phyloP scores from a whole-genome alignment of 2,113 vertebrate genomes.

The western clawed frog (Xenopus tropicalis) region DNA sequence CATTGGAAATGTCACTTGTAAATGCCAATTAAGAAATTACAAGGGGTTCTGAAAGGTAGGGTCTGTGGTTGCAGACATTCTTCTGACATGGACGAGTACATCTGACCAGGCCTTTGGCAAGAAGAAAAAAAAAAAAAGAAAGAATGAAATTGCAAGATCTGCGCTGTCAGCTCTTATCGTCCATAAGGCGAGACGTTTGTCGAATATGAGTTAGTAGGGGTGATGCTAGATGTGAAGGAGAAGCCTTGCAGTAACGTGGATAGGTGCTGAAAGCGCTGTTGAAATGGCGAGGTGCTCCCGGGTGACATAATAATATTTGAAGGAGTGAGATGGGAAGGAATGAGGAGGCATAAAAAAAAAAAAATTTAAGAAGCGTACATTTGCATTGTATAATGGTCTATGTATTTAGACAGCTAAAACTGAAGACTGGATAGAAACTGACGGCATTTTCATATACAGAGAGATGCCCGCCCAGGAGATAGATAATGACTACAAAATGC shows the following conservation, averaged over 20 bases:
- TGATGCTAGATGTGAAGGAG: constrained; percentile 51
- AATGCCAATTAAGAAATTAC: constrained; percentile 87
- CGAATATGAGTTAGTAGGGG: constrained; percentile 64
- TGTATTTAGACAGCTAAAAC: constrained; percentile 24
- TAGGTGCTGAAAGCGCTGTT: constrained; percentile 50
- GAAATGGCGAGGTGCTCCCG: constrained; percentile 43
- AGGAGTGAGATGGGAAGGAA: constrained; percentile 44
- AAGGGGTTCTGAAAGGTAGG: constrained; percentile 72
- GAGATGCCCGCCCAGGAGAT: constrained; percentile 10
- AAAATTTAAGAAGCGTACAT: constrained; percentile 20
- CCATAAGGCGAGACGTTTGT: constrained; percentile 63
- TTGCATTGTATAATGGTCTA: constrained; percentile 39
- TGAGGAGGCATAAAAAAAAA: constrained; percentile 20
- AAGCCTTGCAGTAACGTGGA: constrained; percentile 53
- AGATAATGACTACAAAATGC: background rate
- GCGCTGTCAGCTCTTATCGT: constrained; percentile 71
- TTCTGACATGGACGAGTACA: constrained; percentile 71
- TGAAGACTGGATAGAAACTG: constrained; percentile 42
- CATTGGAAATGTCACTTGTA: constrained; percentile 79
- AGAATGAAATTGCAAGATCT: constrained; percentile 61
- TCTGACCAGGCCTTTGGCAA: constrained; percentile 69
- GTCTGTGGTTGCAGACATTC: constrained; percentile 69
- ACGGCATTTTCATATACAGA: constrained; percentile 11
- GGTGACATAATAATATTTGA: constrained; percentile 50
- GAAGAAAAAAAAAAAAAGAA: constrained; percentile 54